These are phyloP conservation scores for Theocolax elegans DNA, from an alignment of 1,140 invertebrate species.

Conservation along the genomic window DNA sequence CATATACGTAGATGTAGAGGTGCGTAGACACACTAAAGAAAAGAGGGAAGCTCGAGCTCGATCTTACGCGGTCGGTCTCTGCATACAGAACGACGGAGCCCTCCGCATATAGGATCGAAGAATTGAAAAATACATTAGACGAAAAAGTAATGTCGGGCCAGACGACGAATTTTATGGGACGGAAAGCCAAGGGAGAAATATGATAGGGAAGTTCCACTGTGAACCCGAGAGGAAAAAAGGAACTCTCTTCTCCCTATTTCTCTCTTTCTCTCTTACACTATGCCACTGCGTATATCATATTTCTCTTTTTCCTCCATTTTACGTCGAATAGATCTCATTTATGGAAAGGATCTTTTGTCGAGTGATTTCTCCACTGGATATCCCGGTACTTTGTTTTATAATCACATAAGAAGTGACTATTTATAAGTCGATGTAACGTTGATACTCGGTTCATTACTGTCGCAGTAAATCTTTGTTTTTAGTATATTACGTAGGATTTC, in stretches of 20 bases:
- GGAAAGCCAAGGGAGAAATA: slow-evolving; percentile 27
- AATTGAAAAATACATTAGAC: slow-evolving; percentile 33
- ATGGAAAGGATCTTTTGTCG: not conserved
- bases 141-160: slow-evolving; percentile 23
- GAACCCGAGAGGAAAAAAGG: slow-evolving; percentile 22
- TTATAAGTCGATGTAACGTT: too few species aligned
- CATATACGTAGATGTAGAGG: not conserved
- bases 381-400: not conserved
- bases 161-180: slow-evolving; percentile 30
- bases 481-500: too few species aligned
- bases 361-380: slow-evolving; percentile 2
- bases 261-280: too few species aligned
- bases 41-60: not conserved
- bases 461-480: not conserved
- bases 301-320: slow-evolving; percentile 14
- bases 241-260: too few species aligned
- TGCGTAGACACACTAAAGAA: not conserved
- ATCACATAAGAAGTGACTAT: too few species aligned
- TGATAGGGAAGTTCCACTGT: slow-evolving; percentile 17
- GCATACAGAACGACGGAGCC: too few species aligned
- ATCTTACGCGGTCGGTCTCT: not conserved
- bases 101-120: slow-evolving; percentile 14
- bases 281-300: slow-evolving; percentile 24
- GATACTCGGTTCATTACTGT: too few species aligned
- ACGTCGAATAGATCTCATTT: slow-evolving; percentile 20